Evolutionary conservation across 1,140 invertebrate genomes (phyloP).

Genomic region (Megalonaias nervosa): DNA sequence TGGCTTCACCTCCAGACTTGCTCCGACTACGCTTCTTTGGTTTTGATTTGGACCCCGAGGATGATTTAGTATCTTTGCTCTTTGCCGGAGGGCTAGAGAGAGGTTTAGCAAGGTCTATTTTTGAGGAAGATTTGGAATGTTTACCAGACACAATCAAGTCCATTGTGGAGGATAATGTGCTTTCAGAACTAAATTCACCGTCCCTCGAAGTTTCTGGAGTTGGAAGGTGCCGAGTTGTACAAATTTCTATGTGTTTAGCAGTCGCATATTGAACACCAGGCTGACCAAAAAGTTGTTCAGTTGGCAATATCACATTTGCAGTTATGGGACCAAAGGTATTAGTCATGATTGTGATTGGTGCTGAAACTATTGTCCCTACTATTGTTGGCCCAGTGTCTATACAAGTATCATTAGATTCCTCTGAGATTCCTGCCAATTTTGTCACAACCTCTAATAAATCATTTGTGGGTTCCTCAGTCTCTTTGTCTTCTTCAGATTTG

Average conservation of each 20-base stretch:
- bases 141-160: conserved; percentile 43
- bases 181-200: conserved; percentile 61
- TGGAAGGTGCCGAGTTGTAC: conserved; percentile 47
- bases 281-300: too few species aligned
- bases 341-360: too few species aligned
- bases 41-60: conserved; percentile 29
- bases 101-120: conserved; percentile 29
- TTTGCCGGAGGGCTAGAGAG: conserved; percentile 27
- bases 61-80: conserved; percentile 14
- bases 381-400: too few species aligned
- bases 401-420: too few species aligned
- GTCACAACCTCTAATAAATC: too few species aligned
- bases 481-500: too few species aligned
- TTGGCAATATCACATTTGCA: too few species aligned
- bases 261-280: conserved; percentile 2
- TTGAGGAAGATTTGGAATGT: conserved; percentile 52
- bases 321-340: too few species aligned
- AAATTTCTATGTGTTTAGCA: conserved; percentile 36
- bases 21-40: conserved; percentile 53
- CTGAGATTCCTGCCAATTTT: too few species aligned
- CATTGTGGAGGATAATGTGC: conserved; percentile 53
- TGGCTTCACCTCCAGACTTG: conserved; percentile 43
- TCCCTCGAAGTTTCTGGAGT: conserved; percentile 54
- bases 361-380: too few species aligned
- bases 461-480: too few species aligned